Base-by-base conservation (phyloP, 2,113 vertebrate species). In the Xiphias gladius region DNA sequence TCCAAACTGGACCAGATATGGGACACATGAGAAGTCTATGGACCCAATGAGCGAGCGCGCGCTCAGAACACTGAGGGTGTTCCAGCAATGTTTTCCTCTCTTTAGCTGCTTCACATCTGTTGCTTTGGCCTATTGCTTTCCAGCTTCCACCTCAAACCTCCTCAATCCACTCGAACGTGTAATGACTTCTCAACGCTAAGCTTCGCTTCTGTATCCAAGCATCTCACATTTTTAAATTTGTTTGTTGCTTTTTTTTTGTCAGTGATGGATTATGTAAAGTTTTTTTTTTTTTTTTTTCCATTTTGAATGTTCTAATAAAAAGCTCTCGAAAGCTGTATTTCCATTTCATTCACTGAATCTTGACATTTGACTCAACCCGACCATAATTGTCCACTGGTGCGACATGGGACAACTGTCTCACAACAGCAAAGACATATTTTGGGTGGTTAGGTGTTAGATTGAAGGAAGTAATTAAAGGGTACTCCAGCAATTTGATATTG, bases 271-370 rank as follows among this genome's bases (percentile, higher is more conserved):
- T 82, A 80, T 92, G 90, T 85, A 78, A 89, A 85, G 78, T 84
- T 62, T 61, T 80, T 82, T n/a, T n/a, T n/a, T n/a, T n/a, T 84
- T 62, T 61, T 80, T 86, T 73, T 80, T 83, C 65, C 52, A 84
- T 73, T 93, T 92, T 90, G 73, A 92, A 90, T 94, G 93, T 96
- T 91, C 84, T 66, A 93, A 92, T 95, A 94, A 96, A 91, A 94
- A 92, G 83, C 89, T 89, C 83, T 75, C 59, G 82, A 89, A 88
- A 88, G 84, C 63, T 74, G 37, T 35, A 54, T 66, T 67, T n/a
- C 79, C 2, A 19, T 86, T 82, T 70, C 0, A 66, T 61, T 77
- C 22, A 7, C 7, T 66, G 54, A 24, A 41, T 79, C n/a, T 24
- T 69, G 20, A 48, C 7, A 65, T 64, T 22, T 5, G n/a, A 50